Conservation (phyloP, 2,888 invertebrate species). For the Fragum sueziense region DNA sequence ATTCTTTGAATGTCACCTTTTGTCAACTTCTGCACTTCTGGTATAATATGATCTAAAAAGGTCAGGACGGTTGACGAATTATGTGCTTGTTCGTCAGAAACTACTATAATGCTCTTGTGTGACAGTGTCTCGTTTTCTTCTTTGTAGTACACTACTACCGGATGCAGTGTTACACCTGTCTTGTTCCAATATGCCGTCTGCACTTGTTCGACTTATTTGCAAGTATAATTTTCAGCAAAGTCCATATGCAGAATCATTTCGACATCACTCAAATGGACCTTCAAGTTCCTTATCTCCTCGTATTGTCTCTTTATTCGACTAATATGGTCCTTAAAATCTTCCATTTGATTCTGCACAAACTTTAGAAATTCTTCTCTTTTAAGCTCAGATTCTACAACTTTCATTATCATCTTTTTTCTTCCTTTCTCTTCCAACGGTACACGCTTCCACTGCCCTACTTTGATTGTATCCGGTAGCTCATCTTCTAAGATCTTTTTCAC, state of each 20-base stretch:
- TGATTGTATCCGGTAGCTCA: constrained; percentile 5
- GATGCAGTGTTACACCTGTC: constrained; percentile 26
- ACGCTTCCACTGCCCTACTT: constrained; percentile 37
- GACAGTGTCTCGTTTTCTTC: not conserved
- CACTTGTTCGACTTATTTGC: constrained; percentile 23
- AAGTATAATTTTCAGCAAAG: constrained; percentile 38
- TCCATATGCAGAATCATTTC: constrained; percentile 25
- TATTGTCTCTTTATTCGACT: constrained; percentile 21
- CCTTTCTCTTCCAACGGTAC: constrained; percentile 36
- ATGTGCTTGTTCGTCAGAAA: constrained; percentile 32
- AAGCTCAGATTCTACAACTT: constrained; percentile 8
- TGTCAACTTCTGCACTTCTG: constrained; percentile 7
- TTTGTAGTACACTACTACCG: constrained; percentile 27
- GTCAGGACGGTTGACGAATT: constrained; percentile 14
- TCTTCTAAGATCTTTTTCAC: not conserved
- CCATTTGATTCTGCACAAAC: not conserved
- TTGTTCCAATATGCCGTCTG: constrained; percentile 30
- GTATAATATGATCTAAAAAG: constrained; percentile 20
- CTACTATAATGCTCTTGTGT: constrained; percentile 23
- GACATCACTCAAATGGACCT: constrained; percentile 4
- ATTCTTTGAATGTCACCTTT: constrained; percentile 6
- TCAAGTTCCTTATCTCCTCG: constrained; percentile 20
- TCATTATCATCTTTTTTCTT: constrained; percentile 25
- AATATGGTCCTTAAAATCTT: constrained; percentile 9
- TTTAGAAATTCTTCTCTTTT: constrained; percentile 19